Evolutionary conservation across 2,888 invertebrate species (phyloP).

Genomic region (Acronicta leporina): DNA sequence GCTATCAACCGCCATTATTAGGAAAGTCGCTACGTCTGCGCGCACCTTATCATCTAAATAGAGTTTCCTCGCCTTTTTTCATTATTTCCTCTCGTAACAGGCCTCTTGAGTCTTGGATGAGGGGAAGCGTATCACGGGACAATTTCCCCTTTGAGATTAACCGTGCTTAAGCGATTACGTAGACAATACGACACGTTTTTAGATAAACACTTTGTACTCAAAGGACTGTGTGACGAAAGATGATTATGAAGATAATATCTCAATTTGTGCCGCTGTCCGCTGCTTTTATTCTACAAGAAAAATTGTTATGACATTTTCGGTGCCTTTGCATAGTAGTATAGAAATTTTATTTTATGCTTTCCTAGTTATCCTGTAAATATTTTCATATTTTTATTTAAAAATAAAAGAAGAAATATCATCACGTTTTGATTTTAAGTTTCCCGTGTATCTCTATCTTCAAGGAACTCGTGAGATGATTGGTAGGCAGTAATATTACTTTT

Average conservation of each 20-base stretch:
- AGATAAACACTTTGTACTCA: constrained; percentile 54
- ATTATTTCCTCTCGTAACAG: constrained; percentile 55
- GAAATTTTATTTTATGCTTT: constrained; percentile 19
- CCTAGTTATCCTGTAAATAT: too few relatives aligned
- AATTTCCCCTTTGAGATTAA: constrained; percentile 81
- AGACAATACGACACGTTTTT: constrained; percentile 59
- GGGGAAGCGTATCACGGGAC: constrained; percentile 75
- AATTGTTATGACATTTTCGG: constrained; percentile 14
- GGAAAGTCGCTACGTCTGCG: constrained; percentile 32
- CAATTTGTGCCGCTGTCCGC: constrained; percentile 39
- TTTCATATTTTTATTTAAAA: too few relatives aligned
- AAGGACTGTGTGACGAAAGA: constrained; percentile 43
- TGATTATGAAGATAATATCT: constrained; percentile 52
- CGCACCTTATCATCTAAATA: constrained; percentile 48
- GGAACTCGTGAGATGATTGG: too few relatives aligned
- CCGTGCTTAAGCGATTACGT: constrained; percentile 58
- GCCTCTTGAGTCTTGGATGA: constrained; percentile 59
- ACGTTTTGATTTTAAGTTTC: too few relatives aligned
- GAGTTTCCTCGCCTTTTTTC: constrained; percentile 52
- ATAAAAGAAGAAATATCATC: too few relatives aligned
- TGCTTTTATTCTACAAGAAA: constrained; percentile 22
- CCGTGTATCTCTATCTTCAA: too few relatives aligned
- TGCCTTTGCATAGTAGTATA: constrained; percentile 13
- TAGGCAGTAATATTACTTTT: too few relatives aligned
- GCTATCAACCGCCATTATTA: constrained; percentile 28